Evolutionary conservation across 2,797 vertebrate genomes (phyloP), one percentile per base, ranked within the genome.

Genomic region (Oryzias dopingdopingensis): DNA sequence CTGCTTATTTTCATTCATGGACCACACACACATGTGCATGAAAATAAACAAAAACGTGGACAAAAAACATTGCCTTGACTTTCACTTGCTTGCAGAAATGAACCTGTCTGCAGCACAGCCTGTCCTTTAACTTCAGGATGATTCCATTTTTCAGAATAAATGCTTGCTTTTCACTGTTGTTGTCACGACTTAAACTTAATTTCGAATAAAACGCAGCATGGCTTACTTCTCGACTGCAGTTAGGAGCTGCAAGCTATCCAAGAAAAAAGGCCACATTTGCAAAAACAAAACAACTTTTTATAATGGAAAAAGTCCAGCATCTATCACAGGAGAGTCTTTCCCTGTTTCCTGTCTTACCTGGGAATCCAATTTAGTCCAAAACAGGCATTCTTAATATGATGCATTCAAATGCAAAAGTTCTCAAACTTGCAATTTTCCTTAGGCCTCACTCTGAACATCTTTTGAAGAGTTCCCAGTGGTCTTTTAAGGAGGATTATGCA

Each of bases 1-100:
- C 69, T 75, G 87, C 79, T 87, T 87, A 78, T 88, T 89, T 88
- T 85, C 77, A 75, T 87, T 83, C 80, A 79, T 43, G 76, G 86
- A 88, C 88, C 88, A 88, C 89, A 88, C 88, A 76, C 83, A 79
- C 74, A 76, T 55, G 43, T 29, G 43, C 41, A 63, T 22, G 62
- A 41, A 42, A n/a, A 62, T 52, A 70, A 45, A 78, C 52, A 42
- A 69, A 76, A 74, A 77, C 52, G 54, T 72, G 55, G 63, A 62
- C 59, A 65, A 20, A 52, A 23, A n/a, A 37, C 45, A 24, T 40
- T 70, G 58, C 49, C 64, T 63, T 70, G 71, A 74, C 71, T 79
- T 74, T 62, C 62, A 66, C 69, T 77, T 17, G 59, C 73, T 84
- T 82, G 76, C 69, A 37, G 32, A 48, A 72, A 40, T 76, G 56